phyloP scores from a whole-genome alignment of 2,888 invertebrate genomes.

The Poecilus cupreus region DNA sequence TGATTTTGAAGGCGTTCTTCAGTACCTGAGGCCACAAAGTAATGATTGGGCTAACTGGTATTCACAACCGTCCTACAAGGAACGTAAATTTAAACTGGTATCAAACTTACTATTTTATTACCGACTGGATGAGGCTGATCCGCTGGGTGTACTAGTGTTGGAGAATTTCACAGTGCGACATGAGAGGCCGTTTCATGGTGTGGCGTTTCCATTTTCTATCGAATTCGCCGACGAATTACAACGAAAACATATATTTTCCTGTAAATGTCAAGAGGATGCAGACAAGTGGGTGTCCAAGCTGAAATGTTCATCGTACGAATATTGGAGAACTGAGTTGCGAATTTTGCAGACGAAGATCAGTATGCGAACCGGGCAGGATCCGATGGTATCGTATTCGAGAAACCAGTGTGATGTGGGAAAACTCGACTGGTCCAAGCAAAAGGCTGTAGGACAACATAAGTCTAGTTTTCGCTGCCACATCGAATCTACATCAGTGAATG shows the following conservation, averaged over 20 bases:
- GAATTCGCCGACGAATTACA: constrained; percentile 81
- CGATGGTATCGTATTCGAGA: constrained; percentile 69
- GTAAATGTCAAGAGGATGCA: constrained; percentile 82
- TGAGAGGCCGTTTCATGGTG: constrained; percentile 79
- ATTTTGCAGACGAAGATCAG: constrained; percentile 81
- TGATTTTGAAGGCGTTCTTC: constrained; percentile 82
- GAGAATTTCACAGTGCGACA: constrained; percentile 83
- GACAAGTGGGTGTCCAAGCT: constrained; percentile 82
- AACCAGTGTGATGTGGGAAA: constrained; percentile 64
- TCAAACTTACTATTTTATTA: constrained; percentile 87
- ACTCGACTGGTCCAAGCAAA: constrained; percentile 61
- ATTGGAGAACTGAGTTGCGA: constrained; percentile 79
- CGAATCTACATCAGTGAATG: constrained; percentile 62
- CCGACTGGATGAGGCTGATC: constrained; percentile 80
- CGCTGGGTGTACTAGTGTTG: constrained; percentile 83
- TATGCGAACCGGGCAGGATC: constrained; percentile 80
- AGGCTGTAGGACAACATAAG: constrained; percentile 63
- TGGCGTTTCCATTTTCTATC: constrained; percentile 85
- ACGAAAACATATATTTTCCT: constrained; percentile 82
- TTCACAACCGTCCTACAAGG: constrained; percentile 77
- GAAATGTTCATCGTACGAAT: constrained; percentile 83
- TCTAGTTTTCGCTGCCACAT: constrained; percentile 69
- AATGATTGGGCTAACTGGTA: constrained; percentile 74
- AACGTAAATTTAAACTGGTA: constrained; percentile 85
- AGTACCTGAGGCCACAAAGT: constrained; percentile 80